Evolutionary conservation across 2,113 vertebrate genomes (phyloP).

Genomic region (Bubo blakistoni): DNA sequence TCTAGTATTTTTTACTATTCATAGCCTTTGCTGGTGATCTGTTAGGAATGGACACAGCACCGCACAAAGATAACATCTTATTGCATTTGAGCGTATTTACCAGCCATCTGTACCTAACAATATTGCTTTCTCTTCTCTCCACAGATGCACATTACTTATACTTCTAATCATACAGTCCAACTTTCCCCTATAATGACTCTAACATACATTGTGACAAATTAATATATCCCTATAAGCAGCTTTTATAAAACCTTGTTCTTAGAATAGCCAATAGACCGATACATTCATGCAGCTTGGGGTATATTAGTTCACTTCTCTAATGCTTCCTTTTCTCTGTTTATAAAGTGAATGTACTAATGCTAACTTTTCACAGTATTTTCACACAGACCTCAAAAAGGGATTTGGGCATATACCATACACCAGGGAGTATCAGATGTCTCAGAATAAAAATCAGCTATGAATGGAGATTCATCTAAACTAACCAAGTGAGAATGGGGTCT

Average conservation of each 20-base stretch:
- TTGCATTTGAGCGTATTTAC: conserved; percentile 4
- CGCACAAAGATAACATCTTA: conserved; percentile 31
- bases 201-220: not conserved
- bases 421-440: not conserved
- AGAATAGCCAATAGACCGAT: not conserved
- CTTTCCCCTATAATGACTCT: not conserved
- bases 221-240: not conserved
- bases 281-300: not conserved
- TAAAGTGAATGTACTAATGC: not conserved
- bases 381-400: not conserved
- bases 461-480: not conserved
- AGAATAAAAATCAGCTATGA: not conserved
- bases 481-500: not conserved
- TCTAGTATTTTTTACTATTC: conserved; percentile 13
- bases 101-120: conserved; percentile 37
- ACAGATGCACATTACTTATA: not conserved
- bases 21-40: not conserved
- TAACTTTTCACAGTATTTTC: not conserved
- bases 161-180: not conserved
- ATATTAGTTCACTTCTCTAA: not conserved
- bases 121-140: not conserved
- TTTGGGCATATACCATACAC: not conserved
- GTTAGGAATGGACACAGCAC: not conserved
- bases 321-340: not conserved
- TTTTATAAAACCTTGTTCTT: not conserved